Evolutionary conservation across 2,797 vertebrate species (phyloP).

Genomic region (Xiphorhynchus erythropygius): DNA sequence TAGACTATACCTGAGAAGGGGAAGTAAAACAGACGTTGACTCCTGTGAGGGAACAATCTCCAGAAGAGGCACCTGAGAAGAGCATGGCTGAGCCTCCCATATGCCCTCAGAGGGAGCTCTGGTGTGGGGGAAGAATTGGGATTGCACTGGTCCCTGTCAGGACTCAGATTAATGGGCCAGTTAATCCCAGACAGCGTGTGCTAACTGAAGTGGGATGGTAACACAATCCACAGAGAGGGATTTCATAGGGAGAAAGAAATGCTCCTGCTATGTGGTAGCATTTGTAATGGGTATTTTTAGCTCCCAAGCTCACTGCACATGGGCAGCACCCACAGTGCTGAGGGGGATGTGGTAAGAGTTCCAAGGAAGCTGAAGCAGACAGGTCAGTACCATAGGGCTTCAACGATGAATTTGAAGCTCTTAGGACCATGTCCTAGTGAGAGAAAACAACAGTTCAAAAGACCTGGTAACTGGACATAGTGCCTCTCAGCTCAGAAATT

Average conservation of each 20-base stretch:
- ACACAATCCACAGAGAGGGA: background rate
- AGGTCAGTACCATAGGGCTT: accelerated
- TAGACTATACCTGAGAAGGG: background rate
- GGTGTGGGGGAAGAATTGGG: accelerated
- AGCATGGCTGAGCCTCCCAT: background rate
- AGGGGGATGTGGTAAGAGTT: background rate
- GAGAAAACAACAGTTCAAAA: background rate
- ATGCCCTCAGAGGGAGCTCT: background rate
- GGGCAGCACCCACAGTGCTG: background rate
- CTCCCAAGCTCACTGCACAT: background rate
- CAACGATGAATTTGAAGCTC: background rate
- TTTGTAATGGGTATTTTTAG: slow-evolving; percentile 28
- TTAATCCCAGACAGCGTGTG: slow-evolving; percentile 9
- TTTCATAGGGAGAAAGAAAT: background rate
- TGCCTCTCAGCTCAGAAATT: background rate
- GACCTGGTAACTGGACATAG: background rate
- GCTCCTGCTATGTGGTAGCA: background rate
- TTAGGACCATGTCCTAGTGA: background rate
- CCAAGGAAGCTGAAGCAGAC: background rate
- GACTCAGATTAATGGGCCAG: background rate
- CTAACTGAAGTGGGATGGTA: background rate
- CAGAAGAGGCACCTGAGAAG: background rate
- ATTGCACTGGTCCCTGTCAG: background rate
- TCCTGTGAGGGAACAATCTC: background rate
- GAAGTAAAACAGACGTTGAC: background rate